Evolutionary conservation across 2,888 invertebrate genomes (phyloP).

Genomic region (Cordilura impudica): DNA sequence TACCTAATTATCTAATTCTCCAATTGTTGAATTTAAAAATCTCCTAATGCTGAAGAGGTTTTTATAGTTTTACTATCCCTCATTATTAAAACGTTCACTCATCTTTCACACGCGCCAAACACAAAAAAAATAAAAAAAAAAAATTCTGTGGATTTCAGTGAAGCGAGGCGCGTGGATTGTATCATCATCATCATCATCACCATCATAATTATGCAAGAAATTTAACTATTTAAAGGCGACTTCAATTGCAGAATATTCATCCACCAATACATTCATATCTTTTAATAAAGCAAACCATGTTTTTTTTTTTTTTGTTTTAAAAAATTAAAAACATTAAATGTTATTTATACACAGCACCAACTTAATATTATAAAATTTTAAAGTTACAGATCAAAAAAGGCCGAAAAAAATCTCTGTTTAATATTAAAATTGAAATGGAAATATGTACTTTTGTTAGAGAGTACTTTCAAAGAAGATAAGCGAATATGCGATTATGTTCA

Average conservation of each 20-base stretch:
- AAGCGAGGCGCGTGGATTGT: conserved; percentile 48
- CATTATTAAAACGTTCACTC: neutral
- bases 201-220: neutral
- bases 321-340: conserved; percentile 50
- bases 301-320: neutral
- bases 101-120: conserved; percentile 22
- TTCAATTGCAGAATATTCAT: neutral
- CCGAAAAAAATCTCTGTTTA: conserved; percentile 43
- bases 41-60: neutral
- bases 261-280: neutral
- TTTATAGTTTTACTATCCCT: neutral
- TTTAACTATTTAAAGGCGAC: neutral
- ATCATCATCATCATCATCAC: conserved; percentile 29
- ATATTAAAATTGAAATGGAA: conserved; percentile 45
- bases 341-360: conserved; percentile 50
- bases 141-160: conserved; percentile 19
- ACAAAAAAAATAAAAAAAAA: neutral
- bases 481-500: neutral
- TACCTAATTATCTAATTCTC: too few relatives aligned
- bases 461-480: neutral
- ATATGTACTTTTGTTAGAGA: neutral
- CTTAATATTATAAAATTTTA: conserved; percentile 28
- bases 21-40: neutral
- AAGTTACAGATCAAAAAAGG: conserved; percentile 14
- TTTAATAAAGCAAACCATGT: neutral